These are phyloP conservation scores for Cotesia glomerata DNA, from an alignment of 1,140 invertebrate genomes.

Conservation along the genomic window DNA sequence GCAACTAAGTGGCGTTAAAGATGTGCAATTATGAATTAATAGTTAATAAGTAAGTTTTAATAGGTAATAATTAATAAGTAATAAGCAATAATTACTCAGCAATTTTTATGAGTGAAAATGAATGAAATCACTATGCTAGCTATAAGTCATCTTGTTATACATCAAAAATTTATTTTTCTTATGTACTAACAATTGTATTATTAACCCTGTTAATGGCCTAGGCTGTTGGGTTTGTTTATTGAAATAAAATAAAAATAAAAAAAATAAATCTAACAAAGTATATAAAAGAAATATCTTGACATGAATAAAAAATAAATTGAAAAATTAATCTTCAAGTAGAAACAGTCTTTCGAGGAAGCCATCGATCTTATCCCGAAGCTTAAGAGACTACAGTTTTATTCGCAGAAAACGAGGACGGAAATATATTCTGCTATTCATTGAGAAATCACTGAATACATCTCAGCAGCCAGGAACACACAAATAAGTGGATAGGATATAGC, in stretches of 20 bases:
- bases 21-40: no score
- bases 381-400: constrained; percentile 10
- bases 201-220: no score
- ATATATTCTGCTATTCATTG: constrained; percentile 28
- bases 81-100: no score
- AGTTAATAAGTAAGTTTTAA: no score
- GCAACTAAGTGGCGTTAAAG: no score
- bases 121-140: no score
- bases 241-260: not conserved
- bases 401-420: constrained; percentile 27
- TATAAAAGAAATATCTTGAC: not conserved
- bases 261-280: not conserved
- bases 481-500: not conserved
- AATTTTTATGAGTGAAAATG: no score
- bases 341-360: constrained; percentile 19
- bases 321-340: constrained; percentile 9
- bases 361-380: constrained; percentile 26
- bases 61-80: no score
- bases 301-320: constrained; percentile 5
- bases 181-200: no score
- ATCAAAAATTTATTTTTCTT: no score
- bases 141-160: no score
- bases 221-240: no score
- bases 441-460: constrained; percentile 29
- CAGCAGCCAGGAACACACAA: not conserved